Conservation (phyloP, 2,113 vertebrate genomes). For the Argyrosomus japonicus region DNA sequence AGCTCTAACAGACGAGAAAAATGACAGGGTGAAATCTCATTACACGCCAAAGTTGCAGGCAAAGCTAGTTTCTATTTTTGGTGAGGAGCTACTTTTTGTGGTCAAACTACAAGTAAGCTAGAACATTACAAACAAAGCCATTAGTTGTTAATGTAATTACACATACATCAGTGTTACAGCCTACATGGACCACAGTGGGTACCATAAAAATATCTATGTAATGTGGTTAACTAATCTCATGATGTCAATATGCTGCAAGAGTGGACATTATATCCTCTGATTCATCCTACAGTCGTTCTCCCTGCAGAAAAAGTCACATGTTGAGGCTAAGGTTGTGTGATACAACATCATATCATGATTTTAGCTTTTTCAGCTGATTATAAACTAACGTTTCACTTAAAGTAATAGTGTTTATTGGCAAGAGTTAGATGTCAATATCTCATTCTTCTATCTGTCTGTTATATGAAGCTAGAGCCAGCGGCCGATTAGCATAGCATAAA, state of each 20-base stretch:
- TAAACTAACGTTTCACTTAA: background rate
- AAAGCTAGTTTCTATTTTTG: constrained; percentile 56
- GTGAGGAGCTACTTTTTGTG: constrained; percentile 33
- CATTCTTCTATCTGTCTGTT: background rate
- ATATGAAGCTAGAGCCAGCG: background rate
- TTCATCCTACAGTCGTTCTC: constrained; percentile 22
- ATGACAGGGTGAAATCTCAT: constrained; percentile 57
- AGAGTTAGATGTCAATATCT: too few species aligned
- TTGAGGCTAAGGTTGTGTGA: background rate
- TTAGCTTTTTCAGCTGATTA: background rate
- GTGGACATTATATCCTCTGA: constrained; percentile 19
- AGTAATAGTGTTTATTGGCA: background rate
- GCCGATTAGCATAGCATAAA: background rate
- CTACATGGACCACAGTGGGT: constrained; percentile 31
- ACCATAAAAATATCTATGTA: constrained; percentile 65
- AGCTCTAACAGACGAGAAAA: constrained; percentile 48
- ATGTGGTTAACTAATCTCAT: constrained; percentile 65
- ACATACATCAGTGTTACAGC: constrained; percentile 45
- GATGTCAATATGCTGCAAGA: constrained; percentile 55
- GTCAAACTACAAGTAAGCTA: constrained; percentile 36
- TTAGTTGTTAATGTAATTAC: constrained; percentile 62
- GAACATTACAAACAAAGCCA: constrained; percentile 38
- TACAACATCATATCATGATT: background rate
- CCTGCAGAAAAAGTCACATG: constrained; percentile 5
- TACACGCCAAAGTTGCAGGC: constrained; percentile 55